Conservation (phyloP, 2,888 invertebrate genomes). For the Lapara coniferarum region DNA sequence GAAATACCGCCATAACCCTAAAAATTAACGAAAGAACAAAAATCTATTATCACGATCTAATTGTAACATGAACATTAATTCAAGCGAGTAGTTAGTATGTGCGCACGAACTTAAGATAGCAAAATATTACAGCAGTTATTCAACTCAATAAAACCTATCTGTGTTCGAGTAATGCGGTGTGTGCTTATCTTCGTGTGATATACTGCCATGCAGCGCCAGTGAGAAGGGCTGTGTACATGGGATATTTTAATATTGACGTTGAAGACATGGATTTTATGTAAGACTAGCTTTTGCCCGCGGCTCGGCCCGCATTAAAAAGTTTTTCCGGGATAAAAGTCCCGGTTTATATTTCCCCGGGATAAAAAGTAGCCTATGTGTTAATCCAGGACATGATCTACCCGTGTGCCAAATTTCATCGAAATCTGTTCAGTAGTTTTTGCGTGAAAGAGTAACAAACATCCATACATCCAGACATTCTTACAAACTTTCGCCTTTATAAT, state of each 20-base stretch:
- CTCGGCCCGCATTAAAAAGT: too few species aligned
- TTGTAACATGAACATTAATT: constrained; percentile 20
- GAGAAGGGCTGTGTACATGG: constrained; percentile 3
- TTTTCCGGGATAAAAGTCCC: too few species aligned
- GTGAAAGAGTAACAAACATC: too few species aligned
- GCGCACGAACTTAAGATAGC: constrained; percentile 21
- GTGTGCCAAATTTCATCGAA: too few species aligned
- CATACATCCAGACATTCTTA: too few species aligned
- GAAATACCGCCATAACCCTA: neutral
- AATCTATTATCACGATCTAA: neutral
- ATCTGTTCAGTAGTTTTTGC: too few species aligned
- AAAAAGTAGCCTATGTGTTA: too few species aligned
- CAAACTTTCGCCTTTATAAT: too few species aligned
- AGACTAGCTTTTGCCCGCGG: too few species aligned
- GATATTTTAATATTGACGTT: neutral
- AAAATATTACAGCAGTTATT: constrained; percentile 32
- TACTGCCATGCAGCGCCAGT: constrained; percentile 32
- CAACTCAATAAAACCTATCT: constrained; percentile 43
- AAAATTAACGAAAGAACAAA: neutral
- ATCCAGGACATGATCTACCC: too few species aligned
- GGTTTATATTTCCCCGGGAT: too few species aligned
- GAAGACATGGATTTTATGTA: neutral
- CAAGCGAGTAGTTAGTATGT: constrained; percentile 23
- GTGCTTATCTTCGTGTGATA: constrained; percentile 44
- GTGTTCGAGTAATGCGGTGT: constrained; percentile 28